Percentiles rank a stretch among this genome's conserved stretches.
These are phyloP conservation scores for Mus musculus DNA, from an alignment of 2,113 vertebrate genomes.

Conservation along the genomic window GRCm39 chr14:96038001-96038500, in stretches of 20 bases:
- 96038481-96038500: neutral
- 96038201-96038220: neutral
- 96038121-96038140: neutral
- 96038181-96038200: neutral
- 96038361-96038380: neutral
- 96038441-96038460: neutral
- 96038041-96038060: slow-evolving; percentile 22
- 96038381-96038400: neutral
- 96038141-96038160: slow-evolving; percentile 5
- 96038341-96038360: neutral
- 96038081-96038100: neutral
- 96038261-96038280: neutral
- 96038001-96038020: slow-evolving; percentile 5
- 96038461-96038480: neutral
- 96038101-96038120: slow-evolving; percentile 31
- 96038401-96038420: neutral
- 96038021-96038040: neutral
- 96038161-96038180: neutral
- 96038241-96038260: neutral
- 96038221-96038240: neutral
- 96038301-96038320: neutral
- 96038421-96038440: neutral
- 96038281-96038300: neutral
- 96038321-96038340: neutral
- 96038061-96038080: slow-evolving; percentile 16